Base-by-base conservation (phyloP, 2,797 vertebrate genomes). In the Anas georgica region DNA sequence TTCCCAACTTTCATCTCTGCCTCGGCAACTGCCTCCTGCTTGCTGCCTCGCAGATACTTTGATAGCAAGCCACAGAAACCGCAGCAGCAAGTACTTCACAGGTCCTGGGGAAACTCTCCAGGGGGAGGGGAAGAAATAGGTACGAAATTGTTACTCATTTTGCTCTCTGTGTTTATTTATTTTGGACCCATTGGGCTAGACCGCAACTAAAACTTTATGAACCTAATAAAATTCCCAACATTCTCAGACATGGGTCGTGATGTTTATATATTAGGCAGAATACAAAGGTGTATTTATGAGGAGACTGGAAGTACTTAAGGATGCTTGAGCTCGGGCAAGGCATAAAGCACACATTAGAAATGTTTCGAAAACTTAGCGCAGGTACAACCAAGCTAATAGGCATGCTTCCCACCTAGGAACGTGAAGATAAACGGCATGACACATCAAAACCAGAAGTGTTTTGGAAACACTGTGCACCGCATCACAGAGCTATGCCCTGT, bases 181-280 rank as follows among this genome's bases (percentile, higher is more conserved):
- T 97, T 98, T 98, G 98, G 98, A 97, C 70, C 77, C 18, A 59
- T 70, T 94, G 83, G 88, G 93, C 94, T 96, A 97, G 96, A 97
- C 97, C 88, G 81, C 95, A 97, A 96, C 97, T 97, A 96, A 97
- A 98, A 97, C 68, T 97, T 98, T 97, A 98, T 98, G 97, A 96
- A 97, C 90, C 97, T 97, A 97, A 97, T 98, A 98, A 98, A 98
- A 98, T 98, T 97, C 97, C 97, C 97, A 97, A 96, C 97, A 98
- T 98, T 98, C 98, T 98, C 97, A 98, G 97, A 98, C 97, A 96
- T 93, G 81, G 91, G 96, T 97, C 93, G 91, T 98, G 97, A 97
- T 97, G 96, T 98, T 97, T 97, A 97, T 97, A 80, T 79, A 83
- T 96, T 92, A 96, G 78, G 95, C 93, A 96, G 95, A 97, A 98